Base-by-base conservation (phyloP, 2,797 vertebrate species). In the Neosalanx taihuensis region DNA sequence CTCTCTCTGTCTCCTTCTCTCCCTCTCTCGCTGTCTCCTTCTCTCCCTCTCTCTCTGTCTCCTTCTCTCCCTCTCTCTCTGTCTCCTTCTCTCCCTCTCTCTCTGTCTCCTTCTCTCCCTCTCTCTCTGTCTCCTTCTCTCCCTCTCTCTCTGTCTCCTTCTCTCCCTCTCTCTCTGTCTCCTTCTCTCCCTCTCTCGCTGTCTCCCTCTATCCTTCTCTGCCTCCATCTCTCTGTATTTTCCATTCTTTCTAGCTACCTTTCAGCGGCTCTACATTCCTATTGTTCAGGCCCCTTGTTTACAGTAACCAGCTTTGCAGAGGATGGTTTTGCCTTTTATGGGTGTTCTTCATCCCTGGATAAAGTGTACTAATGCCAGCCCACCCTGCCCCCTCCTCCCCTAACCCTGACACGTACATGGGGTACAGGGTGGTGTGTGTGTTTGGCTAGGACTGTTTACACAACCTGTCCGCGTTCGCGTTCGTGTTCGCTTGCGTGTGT, bases 281-380 rank as follows among this genome's bases (percentile, higher is more conserved):
- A 83, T 81, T 85, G 85, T 84, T 79, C 85, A 87, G 80, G 67
- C 83, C 75, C 73, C 81, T 94, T 93, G 94, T 94, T 95, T 92
- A 93, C 93, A 95, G 93, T 93, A 94, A 92, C 92, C 93, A 94
- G 92, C 92, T 93, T 92, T 57, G 68, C 79, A 81, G 75, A 74
- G 84, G 83, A 87, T 86, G 84, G 80, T 91, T 94, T 92, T 88
- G 90, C 94, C 95, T 95, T 96, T 95, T 94, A 95, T 93, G 94
- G 94, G 86, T 83, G 85, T 90, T 94, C 93, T 93, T 94, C 92
- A 93, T 94, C 93, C 93, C 92, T 84, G 92, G 89, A 91, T 89
- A 91, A 93, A 92, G 92, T 90, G 89, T 90, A 86, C 91, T 92
- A 94, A 91, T 89, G 88, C 81, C 76, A 58, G 17, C 66, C 63